Conservation (phyloP, 2,113 vertebrate genomes). For the Ciconia maguari region DNA sequence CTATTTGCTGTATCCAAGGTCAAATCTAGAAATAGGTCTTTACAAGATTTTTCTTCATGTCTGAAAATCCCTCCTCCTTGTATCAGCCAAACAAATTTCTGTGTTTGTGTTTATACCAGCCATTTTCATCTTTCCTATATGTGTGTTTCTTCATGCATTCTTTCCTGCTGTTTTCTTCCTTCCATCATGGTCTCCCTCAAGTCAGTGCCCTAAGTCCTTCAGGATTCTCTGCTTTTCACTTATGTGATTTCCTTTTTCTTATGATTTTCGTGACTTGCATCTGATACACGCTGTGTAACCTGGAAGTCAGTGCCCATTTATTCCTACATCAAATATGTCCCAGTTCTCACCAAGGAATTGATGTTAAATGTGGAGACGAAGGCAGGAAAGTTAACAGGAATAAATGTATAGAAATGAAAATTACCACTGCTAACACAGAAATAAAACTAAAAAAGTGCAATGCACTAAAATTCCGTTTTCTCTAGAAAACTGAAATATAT, state of each 20-base stretch:
- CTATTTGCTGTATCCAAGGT: background rate
- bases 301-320: background rate
- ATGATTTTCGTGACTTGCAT: background rate
- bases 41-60: background rate
- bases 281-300: background rate
- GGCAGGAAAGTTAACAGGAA: background rate
- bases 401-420: background rate
- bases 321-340: background rate
- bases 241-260: background rate
- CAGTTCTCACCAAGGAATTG: background rate
- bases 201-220: background rate
- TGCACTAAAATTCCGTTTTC: background rate
- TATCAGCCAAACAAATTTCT: background rate
- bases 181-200: background rate
- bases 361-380: background rate
- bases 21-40: background rate
- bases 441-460: background rate
- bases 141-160: background rate
- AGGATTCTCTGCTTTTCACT: background rate
- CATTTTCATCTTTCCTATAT: background rate
- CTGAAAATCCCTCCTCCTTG: background rate
- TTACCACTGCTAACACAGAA: background rate
- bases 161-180: background rate
- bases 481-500: background rate
- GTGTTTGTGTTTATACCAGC: fast-evolving